phyloP scores from a whole-genome alignment of 2,113 vertebrate genomes.

The Mustela nigripes region DNA sequence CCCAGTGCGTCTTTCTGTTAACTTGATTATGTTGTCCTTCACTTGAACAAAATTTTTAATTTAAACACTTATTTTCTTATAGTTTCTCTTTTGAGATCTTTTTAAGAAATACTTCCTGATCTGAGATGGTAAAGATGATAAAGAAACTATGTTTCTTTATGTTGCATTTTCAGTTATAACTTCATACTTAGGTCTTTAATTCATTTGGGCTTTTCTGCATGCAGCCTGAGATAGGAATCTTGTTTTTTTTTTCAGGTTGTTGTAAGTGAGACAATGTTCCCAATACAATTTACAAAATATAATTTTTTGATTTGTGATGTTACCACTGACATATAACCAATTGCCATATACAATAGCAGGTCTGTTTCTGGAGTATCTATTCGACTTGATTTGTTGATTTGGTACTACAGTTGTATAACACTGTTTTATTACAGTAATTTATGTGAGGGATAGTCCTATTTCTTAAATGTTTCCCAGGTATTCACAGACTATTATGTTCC shows the following conservation, averaged over 20 bases:
- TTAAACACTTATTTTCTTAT: neutral
- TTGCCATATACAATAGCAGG: neutral
- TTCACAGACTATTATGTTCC: neutral
- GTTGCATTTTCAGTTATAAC: neutral
- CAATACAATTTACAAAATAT: neutral
- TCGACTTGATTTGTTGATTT: neutral
- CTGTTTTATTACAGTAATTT: neutral
- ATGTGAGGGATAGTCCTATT: neutral
- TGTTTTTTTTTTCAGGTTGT: neutral
- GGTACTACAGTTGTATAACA: neutral
- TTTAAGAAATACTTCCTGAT: neutral
- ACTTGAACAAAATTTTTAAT: neutral
- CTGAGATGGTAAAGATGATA: neutral
- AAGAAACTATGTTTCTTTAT: neutral
- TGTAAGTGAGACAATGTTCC: neutral
- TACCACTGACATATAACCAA: neutral
- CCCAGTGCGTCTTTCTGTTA: neutral
- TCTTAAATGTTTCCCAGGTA: neutral
- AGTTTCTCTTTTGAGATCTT: neutral
- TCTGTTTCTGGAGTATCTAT: neutral
- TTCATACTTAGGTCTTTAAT: neutral
- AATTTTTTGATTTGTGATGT: neutral
- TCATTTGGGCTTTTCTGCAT: neutral
- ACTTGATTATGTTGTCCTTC: neutral
- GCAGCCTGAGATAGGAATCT: neutral